Evolutionary conservation across 37 sponge, comb jelly and placozoan genomes (phyloP), one percentile per base, ranked within the genome.

Genomic region (Geodia barretti): DNA sequence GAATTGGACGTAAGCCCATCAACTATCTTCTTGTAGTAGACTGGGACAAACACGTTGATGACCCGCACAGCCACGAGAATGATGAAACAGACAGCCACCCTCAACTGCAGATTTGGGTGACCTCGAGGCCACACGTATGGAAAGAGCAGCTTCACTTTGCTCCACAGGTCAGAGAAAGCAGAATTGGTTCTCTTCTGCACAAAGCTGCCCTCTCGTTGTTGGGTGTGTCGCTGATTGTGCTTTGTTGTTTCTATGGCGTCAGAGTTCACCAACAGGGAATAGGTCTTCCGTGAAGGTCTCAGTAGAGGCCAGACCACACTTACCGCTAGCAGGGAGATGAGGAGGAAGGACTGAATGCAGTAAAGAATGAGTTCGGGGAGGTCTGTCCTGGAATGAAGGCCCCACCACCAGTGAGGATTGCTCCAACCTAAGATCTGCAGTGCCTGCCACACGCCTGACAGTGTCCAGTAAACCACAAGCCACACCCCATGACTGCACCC

Each of bases 91-190:
- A 86, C 39, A 14, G 96, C 32, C 34, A 99, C 95, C 20, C 78
- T 54, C 39, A 99, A 73, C 75, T 99, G 99, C 39, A 99, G 83
- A 61, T 92, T 30, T 42, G 41, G 68, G 32, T 85, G 83, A 23
- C 89, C 83, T 59, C n/a, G 9, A 0, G 98, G 98, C 98, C 98
- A 97, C 36, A 97, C 83, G 74, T 95, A 97, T 1, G 98, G 98
- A 32, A 89, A 92, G 26, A 97, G 70, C 2, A 91, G 83, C 23
- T 80, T 75, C 19, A 68, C 25, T 64, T 97, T 97, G 31, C 64
- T 77, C 80, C 86, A 90, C 20, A 94, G 34, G 58, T 84, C 66
- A 19, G 73, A 38, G 68, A 97, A 97, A 3, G 98, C 73, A 0
- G 98, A 97, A 0, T 72, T 75, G n/a, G 68, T 80, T 39, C 65